Evolutionary conservation across 2,888 invertebrate genomes (phyloP).

Genomic region (Paralinhomoeus sp.): DNA sequence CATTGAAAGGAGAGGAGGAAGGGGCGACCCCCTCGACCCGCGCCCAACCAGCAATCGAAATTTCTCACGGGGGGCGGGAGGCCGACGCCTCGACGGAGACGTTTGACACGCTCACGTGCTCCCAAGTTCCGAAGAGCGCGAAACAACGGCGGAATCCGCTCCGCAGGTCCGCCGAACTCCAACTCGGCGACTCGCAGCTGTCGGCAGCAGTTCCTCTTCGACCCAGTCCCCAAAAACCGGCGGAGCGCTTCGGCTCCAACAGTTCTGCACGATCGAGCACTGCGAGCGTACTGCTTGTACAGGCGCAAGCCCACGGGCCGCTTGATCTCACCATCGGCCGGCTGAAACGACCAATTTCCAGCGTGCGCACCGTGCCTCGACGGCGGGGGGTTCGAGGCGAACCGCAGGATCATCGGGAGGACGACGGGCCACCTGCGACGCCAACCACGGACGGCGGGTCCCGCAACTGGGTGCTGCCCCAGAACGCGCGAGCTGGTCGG

Average conservation of each 20-base stretch:
- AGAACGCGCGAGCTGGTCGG: neutral
- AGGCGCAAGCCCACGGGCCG: neutral
- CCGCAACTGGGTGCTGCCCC: slow-evolving; percentile 1
- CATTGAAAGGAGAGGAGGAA: too few species aligned
- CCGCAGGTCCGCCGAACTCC: too few species aligned
- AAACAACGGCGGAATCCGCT: too few species aligned
- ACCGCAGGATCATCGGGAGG: neutral
- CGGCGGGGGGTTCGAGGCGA: slow-evolving; percentile 3
- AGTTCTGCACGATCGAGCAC: neutral
- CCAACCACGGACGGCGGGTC: neutral
- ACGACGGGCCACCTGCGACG: neutral
- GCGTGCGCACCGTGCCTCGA: slow-evolving; percentile 21
- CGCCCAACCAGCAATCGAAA: too few species aligned
- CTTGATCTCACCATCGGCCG: slow-evolving; percentile 21
- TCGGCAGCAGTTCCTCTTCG: too few species aligned
- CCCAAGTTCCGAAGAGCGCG: too few species aligned
- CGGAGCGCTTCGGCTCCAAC: neutral
- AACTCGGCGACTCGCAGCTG: too few species aligned
- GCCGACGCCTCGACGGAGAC: too few species aligned
- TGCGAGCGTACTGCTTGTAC: neutral
- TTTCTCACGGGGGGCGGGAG: too few species aligned
- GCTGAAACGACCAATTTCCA: slow-evolving; percentile 20
- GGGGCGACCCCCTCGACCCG: too few species aligned
- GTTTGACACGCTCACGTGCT: too few species aligned
- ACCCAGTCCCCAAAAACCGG: too few species aligned